Evolutionary conservation across 2,797 vertebrate species (phyloP).

Genomic region (Cossypha polioptera): DNA sequence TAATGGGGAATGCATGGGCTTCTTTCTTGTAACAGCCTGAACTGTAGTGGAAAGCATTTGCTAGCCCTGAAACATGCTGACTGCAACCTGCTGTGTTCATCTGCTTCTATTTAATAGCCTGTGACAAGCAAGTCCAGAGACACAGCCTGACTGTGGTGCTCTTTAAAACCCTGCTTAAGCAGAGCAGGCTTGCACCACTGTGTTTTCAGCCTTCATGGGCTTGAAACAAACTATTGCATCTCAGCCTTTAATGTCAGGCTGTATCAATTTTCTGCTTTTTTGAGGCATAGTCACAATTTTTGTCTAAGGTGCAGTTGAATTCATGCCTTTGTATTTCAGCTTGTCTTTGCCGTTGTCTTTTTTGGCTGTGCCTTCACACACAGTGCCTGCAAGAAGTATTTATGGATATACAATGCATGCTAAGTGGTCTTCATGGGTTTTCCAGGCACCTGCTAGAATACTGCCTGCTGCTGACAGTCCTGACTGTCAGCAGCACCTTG

Average conservation of each 20-base stretch:
- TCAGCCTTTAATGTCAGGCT: constrained; percentile 39
- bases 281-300: constrained; percentile 55
- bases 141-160: constrained; percentile 71
- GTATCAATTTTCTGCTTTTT: constrained; percentile 59
- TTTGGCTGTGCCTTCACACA: constrained; percentile 81
- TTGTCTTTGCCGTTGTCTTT: constrained; percentile 74
- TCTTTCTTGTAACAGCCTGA: constrained; percentile 34
- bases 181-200: constrained; percentile 26
- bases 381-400: constrained; percentile 80
- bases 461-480: constrained; percentile 47
- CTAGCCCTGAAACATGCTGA: constrained; percentile 61
- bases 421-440: constrained; percentile 67
- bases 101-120: constrained; percentile 69
- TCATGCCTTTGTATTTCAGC: constrained; percentile 72
- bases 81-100: constrained; percentile 70
- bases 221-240: constrained; percentile 25
- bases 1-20: constrained; percentile 7
- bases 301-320: constrained; percentile 66
- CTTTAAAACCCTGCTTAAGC: constrained; percentile 57
- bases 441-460: constrained; percentile 65
- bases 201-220: constrained; percentile 25
- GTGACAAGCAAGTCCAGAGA: constrained; percentile 65
- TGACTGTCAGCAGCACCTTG: neutral
- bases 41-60: constrained; percentile 38
- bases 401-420: constrained; percentile 65